Evolutionary conservation across 37 sponge, comb jelly and placozoan species (phyloP).

Genomic region (Hexactinellida sp.): DNA sequence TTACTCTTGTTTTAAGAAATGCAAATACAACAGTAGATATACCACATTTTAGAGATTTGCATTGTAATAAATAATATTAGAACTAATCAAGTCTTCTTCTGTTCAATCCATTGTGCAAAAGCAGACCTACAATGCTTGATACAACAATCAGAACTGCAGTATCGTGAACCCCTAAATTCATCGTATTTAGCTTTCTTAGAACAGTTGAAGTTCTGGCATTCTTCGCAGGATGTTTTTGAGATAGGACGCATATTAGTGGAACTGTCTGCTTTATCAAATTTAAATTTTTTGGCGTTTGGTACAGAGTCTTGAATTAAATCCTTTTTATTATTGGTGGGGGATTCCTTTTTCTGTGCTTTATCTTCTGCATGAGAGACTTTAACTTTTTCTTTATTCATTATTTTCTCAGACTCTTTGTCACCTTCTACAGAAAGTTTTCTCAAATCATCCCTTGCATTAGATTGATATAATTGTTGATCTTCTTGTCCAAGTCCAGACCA

Average conservation of each 20-base stretch:
- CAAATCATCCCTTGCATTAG: not conserved
- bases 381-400: not conserved
- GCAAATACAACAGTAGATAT: constrained; percentile 1
- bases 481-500: not conserved
- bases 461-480: not conserved
- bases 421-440: not conserved
- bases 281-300: not conserved
- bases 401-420: not conserved
- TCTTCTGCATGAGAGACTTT: not conserved
- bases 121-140: not conserved
- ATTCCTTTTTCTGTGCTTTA: not conserved
- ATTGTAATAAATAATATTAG: not conserved
- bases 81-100: not conserved
- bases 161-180: not conserved
- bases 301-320: not conserved
- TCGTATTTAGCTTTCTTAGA: not conserved
- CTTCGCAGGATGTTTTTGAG: not conserved
- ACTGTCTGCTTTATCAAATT: not conserved
- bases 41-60: not conserved
- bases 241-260: not conserved
- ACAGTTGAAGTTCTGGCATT: not conserved
- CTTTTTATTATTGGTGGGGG: not conserved
- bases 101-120: not conserved
- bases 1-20: not conserved
- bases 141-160: constrained; percentile 1